Evolutionary conservation across 2,797 vertebrate genomes (phyloP).

Genomic region (Falco peregrinus): DNA sequence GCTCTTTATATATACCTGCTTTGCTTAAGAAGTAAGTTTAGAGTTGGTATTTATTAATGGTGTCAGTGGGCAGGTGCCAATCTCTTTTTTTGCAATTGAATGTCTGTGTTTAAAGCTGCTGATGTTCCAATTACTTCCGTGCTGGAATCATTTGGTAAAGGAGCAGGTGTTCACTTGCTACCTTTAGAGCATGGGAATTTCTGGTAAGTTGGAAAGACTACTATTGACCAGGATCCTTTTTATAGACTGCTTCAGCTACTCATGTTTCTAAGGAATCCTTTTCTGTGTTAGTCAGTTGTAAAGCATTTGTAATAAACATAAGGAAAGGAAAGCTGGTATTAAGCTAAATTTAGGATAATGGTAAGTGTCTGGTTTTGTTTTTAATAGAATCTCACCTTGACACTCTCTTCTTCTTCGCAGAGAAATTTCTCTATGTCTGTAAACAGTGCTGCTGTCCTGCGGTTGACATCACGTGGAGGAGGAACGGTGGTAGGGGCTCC

Average conservation of each 20-base stretch:
- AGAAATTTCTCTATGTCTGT: conserved; percentile 99
- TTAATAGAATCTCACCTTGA: not conserved
- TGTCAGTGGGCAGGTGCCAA: not conserved
- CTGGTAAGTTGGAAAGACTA: not conserved
- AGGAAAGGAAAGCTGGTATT: not conserved
- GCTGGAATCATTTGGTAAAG: not conserved
- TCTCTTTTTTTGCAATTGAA: not conserved
- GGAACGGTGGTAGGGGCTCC: conserved; percentile 92
- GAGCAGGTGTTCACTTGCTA: not conserved
- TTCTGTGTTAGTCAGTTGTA: not conserved
- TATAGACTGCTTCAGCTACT: not conserved
- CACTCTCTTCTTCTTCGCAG: conserved; percentile 77
- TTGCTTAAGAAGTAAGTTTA: not conserved
- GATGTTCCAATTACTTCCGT: not conserved
- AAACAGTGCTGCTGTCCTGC: conserved; percentile 96
- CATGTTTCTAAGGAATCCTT: not conserved
- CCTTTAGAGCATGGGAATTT: not conserved
- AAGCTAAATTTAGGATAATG: not conserved
- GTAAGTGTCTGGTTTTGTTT: not conserved
- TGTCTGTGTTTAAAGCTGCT: not conserved
- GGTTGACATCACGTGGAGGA: conserved; percentile 91
- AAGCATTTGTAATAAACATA: not conserved
- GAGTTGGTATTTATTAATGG: not conserved
- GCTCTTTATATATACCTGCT: not conserved
- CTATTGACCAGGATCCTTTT: not conserved